phyloP scores from a whole-genome alignment of 2,888 invertebrate genomes.

The Caenorhabditis sinica region DNA sequence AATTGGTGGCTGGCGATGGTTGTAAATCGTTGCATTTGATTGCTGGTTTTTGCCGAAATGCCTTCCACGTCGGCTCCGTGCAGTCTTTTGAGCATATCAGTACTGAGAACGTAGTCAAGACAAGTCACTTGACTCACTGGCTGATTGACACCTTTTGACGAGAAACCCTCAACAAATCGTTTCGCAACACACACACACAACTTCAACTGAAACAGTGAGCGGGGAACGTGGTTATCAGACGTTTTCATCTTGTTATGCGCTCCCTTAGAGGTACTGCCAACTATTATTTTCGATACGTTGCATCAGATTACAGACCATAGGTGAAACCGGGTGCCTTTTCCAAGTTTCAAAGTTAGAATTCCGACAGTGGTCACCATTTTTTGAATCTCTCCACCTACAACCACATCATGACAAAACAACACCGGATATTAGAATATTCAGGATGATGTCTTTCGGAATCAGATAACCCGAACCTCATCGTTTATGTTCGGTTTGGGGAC shows the following conservation, averaged over 20 bases:
- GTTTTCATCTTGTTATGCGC: constrained; percentile 49
- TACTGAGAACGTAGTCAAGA: not conserved
- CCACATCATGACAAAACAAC: constrained; percentile 11
- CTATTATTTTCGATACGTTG: constrained; percentile 39
- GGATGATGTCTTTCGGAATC: constrained; percentile 30
- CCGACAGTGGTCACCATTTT: not conserved
- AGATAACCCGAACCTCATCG: constrained; percentile 11
- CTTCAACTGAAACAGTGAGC: constrained; percentile 10
- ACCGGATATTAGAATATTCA: constrained; percentile 4
- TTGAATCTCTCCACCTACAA: not conserved
- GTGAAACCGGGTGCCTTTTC: constrained; percentile 14
- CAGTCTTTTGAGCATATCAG: constrained; percentile 30
- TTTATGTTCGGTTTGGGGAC: not conserved
- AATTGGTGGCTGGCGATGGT: not conserved
- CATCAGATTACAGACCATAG: constrained; percentile 50
- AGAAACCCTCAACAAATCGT: constrained; percentile 18
- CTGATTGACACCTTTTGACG: constrained; percentile 36
- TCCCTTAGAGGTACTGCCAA: constrained; percentile 21
- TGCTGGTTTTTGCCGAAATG: not conserved
- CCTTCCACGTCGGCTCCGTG: constrained; percentile 33
- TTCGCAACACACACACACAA: constrained; percentile 30
- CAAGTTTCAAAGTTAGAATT: not conserved
- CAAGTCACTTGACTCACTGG: constrained; percentile 41
- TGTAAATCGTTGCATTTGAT: constrained; percentile 28
- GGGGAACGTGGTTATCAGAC: constrained; percentile 39